Conservation (phyloP, 1,140 invertebrate genomes). For the Pseudomyrmex gracilis region DNA sequence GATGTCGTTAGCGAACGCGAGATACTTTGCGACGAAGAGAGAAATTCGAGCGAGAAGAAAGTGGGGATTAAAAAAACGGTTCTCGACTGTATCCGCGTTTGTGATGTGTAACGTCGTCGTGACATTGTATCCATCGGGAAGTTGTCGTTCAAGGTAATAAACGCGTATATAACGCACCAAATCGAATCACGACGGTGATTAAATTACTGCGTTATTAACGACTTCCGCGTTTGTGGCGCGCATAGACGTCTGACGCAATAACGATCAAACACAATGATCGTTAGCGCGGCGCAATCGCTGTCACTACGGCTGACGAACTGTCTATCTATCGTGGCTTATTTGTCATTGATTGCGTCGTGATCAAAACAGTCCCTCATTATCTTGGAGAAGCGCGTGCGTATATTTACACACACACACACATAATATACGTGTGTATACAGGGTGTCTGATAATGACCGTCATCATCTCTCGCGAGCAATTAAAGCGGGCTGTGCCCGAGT, state of each 20-base stretch:
- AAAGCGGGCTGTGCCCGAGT: no score
- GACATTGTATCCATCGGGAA: background rate
- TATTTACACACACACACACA: no score
- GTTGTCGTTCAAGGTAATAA: background rate
- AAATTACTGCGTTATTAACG: slow-evolving; percentile 44
- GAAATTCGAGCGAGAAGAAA: background rate
- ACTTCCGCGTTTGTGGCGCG: slow-evolving; percentile 2
- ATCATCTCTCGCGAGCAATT: no score
- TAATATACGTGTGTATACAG: no score
- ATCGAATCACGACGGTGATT: slow-evolving; percentile 25
- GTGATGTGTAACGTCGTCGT: background rate
- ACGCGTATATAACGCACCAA: background rate
- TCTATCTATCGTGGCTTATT: slow-evolving; percentile 8
- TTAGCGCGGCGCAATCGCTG: slow-evolving; percentile 3
- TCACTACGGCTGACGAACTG: background rate
- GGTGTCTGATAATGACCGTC: no score
- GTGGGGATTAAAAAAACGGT: no score
- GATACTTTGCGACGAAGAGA: no score
- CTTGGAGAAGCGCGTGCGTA: background rate
- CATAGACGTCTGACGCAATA: slow-evolving; percentile 17
- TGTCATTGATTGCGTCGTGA: slow-evolving; percentile 6
- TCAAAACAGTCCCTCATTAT: background rate
- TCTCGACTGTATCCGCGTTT: no score
- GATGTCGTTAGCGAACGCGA: background rate
- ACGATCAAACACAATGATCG: slow-evolving; percentile 18